Evolutionary conservation across 2,797 vertebrate species (phyloP).

Genomic region (Remorina albescens): DNA sequence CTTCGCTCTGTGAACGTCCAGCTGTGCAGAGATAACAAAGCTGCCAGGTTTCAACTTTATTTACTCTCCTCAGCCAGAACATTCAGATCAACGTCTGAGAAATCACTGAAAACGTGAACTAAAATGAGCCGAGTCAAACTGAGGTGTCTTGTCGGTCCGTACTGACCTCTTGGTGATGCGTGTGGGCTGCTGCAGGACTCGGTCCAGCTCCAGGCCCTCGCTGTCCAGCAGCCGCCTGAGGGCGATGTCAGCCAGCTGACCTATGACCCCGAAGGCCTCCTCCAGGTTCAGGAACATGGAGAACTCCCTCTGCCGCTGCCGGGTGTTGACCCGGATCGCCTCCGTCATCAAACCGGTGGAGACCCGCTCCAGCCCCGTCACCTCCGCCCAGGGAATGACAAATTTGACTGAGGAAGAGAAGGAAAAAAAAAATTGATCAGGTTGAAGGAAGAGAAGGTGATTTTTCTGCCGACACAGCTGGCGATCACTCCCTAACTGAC

Average conservation of each 20-base stretch:
- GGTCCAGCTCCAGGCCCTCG: conserved; percentile 92
- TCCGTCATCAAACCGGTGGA: conserved; percentile 92
- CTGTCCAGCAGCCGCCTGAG: conserved; percentile 95
- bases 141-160: not conserved
- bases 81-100: not conserved
- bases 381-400: conserved; percentile 93
- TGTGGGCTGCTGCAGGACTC: conserved; percentile 89
- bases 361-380: conserved; percentile 92
- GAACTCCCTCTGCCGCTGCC: conserved; percentile 91
- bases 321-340: conserved; percentile 89
- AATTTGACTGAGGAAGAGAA: conserved; percentile 89
- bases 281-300: conserved; percentile 95
- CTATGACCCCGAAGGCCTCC: conserved; percentile 90
- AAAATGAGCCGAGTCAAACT: not conserved
- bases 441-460: not conserved
- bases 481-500: no score
- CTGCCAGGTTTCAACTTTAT: not conserved
- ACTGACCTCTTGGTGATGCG: conserved; percentile 93
- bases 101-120: not conserved
- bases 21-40: not conserved
- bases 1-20: not conserved
- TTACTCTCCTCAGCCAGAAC: not conserved
- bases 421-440: not conserved
- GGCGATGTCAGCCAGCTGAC: conserved; percentile 94
- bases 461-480: no score